A percentile compares a stretch with the other conserved stretches of the same genome.
Evolutionary conservation across 2,888 invertebrate genomes (phyloP).

Genomic region (Tethea ocularis): DNA sequence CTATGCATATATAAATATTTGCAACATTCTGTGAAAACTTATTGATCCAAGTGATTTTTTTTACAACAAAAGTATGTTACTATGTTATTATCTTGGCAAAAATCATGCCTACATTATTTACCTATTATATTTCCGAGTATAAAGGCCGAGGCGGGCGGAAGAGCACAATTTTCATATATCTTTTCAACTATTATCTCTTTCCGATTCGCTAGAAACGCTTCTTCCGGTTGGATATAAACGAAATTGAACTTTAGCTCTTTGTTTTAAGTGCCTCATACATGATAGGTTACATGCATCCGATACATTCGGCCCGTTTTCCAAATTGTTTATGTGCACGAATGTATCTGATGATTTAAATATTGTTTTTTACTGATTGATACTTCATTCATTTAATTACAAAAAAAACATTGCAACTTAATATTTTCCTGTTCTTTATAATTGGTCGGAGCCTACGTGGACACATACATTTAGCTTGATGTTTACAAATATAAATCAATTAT

Average conservation of each 20-base stretch:
- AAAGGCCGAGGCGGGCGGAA: slow-evolving; percentile 68
- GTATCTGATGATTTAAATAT: neutral
- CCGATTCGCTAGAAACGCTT: slow-evolving; percentile 72
- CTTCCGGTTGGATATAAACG: slow-evolving; percentile 58
- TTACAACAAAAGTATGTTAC: neutral
- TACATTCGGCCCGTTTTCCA: slow-evolving; percentile 54
- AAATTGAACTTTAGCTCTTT: neutral
- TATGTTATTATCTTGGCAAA: slow-evolving; percentile 5
- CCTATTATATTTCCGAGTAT: slow-evolving; percentile 56
- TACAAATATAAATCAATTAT: too few relatives aligned
- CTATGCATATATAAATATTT: too few relatives aligned
- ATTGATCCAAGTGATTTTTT: neutral
- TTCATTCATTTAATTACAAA: too few relatives aligned
- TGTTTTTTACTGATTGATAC: neutral
- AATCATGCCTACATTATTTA: slow-evolving; percentile 44
- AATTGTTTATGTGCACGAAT: slow-evolving; percentile 37
- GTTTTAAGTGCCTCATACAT: neutral
- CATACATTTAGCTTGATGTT: too few relatives aligned
- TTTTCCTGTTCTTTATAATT: too few relatives aligned
- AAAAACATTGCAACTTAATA: too few relatives aligned
- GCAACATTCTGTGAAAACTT: too few relatives aligned
- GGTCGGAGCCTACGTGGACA: too few relatives aligned
- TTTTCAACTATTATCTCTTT: slow-evolving; percentile 73
- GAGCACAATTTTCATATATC: slow-evolving; percentile 68
- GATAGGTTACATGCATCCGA: slow-evolving; percentile 37